These are phyloP conservation scores for Theristicus caerulescens DNA, from an alignment of 2,113 vertebrate genomes.

Conservation along the genomic window DNA sequence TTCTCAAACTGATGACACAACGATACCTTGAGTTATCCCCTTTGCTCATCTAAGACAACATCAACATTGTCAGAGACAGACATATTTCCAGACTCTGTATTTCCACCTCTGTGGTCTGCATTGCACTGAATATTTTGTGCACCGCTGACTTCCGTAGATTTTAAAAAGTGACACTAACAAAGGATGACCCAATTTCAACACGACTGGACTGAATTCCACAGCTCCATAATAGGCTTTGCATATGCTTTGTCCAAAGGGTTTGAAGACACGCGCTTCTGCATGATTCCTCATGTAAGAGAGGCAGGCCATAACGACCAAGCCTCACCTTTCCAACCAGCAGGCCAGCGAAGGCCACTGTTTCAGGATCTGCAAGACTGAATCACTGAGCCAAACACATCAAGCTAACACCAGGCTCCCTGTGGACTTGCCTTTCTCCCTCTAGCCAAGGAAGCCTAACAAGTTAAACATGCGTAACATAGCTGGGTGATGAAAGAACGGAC, in stretches of 20 bases:
- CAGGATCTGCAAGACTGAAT: background rate
- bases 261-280: accelerated
- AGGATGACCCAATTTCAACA: slow-evolving; percentile 45
- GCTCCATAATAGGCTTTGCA: slow-evolving; percentile 12
- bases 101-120: background rate
- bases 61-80: background rate
- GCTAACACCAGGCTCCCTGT: background rate
- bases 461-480: accelerated
- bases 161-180: slow-evolving; percentile 26
- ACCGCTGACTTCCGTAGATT: background rate
- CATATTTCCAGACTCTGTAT: background rate
- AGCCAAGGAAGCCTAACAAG: background rate
- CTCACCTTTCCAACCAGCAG: background rate
- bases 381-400: background rate
- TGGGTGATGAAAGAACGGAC: background rate
- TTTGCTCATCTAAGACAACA: background rate
- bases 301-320: background rate
- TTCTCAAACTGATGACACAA: background rate
- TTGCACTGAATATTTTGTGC: background rate
- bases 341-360: background rate
- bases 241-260: background rate
- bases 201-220: background rate
- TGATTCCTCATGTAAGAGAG: background rate
- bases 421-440: background rate
- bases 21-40: background rate